phyloP scores from a whole-genome alignment of 2,113 vertebrate species.

The Plecotus auritus region DNA sequence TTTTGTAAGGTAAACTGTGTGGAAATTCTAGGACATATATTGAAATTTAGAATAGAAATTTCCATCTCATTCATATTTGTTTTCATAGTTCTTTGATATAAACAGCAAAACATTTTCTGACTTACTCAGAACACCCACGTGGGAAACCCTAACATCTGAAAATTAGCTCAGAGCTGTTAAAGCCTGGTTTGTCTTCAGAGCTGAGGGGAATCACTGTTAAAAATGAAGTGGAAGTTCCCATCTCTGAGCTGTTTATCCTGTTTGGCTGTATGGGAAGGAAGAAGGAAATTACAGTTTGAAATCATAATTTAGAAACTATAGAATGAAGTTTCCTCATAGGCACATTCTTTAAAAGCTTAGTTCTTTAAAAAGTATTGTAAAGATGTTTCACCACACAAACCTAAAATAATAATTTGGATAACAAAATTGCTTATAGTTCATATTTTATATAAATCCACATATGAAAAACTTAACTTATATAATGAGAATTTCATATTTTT shows the following conservation, averaged over 20 bases:
- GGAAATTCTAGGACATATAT: neutral
- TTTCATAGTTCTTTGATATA: slow-evolving; percentile 22
- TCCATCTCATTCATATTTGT: slow-evolving; percentile 45
- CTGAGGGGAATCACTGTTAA: slow-evolving; percentile 31
- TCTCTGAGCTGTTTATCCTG: neutral
- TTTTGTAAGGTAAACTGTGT: neutral
- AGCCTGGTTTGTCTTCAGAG: slow-evolving; percentile 53
- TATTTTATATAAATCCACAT: neutral
- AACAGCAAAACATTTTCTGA: slow-evolving; percentile 51
- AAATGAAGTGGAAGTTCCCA: slow-evolving; percentile 51
- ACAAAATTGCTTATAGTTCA: neutral
- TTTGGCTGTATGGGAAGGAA: neutral
- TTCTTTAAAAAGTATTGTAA: neutral
- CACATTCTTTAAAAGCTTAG: neutral
- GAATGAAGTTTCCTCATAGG: neutral
- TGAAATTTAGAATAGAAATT: slow-evolving; percentile 45
- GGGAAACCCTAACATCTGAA: slow-evolving; percentile 37
- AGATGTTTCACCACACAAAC: neutral
- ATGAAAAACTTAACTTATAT: neutral
- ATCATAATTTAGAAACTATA: slow-evolving; percentile 13
- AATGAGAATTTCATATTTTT: neutral
- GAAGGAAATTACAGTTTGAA: neutral
- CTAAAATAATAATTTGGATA: neutral
- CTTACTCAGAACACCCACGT: slow-evolving; percentile 19
- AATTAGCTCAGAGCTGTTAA: slow-evolving; percentile 31